Evolutionary conservation across 23 tunicate species (phyloP).

Genomic region (Styela clava): DNA sequence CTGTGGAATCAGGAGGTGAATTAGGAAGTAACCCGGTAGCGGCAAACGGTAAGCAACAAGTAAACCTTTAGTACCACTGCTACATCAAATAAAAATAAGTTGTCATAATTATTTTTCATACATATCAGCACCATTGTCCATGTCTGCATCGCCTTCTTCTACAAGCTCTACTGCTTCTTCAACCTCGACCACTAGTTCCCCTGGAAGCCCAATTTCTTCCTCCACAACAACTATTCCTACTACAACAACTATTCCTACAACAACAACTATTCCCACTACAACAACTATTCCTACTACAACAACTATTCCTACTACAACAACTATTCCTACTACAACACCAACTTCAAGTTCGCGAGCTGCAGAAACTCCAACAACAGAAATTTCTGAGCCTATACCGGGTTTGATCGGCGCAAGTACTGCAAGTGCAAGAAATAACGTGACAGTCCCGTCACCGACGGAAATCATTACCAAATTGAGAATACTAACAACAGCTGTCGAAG

Average conservation of each 20-base stretch:
- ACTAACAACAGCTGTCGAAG: too few relatives aligned
- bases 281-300: not conserved
- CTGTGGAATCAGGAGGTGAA: not conserved
- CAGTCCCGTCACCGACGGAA: too few relatives aligned
- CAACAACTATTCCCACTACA: not conserved
- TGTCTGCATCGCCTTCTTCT: too few relatives aligned
- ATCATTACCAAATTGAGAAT: too few relatives aligned
- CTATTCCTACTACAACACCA: not conserved
- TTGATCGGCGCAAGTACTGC: too few relatives aligned
- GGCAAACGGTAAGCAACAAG: not conserved
- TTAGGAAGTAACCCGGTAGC: not conserved
- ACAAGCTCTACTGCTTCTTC: not conserved
- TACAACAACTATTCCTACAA: not conserved
- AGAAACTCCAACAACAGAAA: not conserved
- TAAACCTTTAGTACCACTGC: not conserved
- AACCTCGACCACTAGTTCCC: not conserved
- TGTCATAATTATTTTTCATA: too few relatives aligned
- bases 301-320: not conserved
- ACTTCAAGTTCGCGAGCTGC: not conserved
- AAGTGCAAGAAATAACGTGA: too few relatives aligned
- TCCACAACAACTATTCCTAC: not conserved
- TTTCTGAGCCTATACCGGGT: too few relatives aligned
- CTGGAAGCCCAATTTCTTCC: not conserved
- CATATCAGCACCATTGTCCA: too few relatives aligned
- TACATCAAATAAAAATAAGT: too few relatives aligned